Conservation (phyloP, 2,888 invertebrate species). For the Nebria salina region DNA sequence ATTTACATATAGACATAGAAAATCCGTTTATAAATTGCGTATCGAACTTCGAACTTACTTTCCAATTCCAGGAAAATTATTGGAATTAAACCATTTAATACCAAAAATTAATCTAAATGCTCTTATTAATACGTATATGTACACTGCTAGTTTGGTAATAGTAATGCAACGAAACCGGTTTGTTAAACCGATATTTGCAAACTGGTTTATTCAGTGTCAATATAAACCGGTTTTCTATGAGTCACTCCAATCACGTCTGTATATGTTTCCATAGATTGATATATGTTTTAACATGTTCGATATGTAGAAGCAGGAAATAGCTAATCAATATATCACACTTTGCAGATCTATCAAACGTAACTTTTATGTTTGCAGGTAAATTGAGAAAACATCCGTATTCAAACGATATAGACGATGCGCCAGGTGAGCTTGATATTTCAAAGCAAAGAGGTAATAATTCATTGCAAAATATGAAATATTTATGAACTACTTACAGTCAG, state of each 20-base stretch:
- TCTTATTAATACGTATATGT: too few species aligned
- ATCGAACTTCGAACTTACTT: too few species aligned
- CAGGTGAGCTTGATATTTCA: conserved; percentile 41
- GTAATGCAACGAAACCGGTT: too few species aligned
- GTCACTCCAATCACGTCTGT: background rate
- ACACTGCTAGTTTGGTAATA: too few species aligned
- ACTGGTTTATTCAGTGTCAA: background rate
- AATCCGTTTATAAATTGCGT: too few species aligned
- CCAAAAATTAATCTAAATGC: too few species aligned
- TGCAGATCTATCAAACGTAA: conserved; percentile 22
- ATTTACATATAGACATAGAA: too few species aligned
- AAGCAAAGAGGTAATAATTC: conserved; percentile 49
- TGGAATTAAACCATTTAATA: too few species aligned
- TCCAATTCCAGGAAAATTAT: too few species aligned
- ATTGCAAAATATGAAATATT: conserved; percentile 44
- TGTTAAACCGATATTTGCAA: background rate
- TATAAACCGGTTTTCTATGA: background rate
- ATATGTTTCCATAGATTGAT: background rate
- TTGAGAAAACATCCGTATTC: conserved; percentile 48
- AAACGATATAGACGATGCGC: conserved; percentile 47
- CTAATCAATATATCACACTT: background rate
- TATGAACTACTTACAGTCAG: conserved; percentile 42
- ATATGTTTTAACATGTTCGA: background rate
- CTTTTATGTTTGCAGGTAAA: conserved; percentile 48
- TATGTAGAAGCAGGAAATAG: background rate